phyloP scores from a whole-genome alignment of 2,797 vertebrate species.

The Gambusia yucatana region DNA sequence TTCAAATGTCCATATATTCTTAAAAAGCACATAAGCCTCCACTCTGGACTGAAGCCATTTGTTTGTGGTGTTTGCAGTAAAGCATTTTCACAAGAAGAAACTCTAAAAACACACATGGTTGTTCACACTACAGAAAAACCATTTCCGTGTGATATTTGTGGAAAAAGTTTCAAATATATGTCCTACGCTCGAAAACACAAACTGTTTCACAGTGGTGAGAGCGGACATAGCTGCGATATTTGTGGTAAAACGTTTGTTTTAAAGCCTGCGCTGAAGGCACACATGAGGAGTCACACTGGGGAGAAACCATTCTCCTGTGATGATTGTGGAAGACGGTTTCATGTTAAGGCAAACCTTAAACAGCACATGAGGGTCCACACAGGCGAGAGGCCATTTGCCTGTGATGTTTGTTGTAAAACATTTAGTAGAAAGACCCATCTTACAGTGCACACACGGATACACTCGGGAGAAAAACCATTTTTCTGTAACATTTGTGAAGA shows the following conservation, averaged over 20 bases:
- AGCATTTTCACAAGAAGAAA: slow-evolving; percentile 3
- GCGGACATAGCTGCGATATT: neutral
- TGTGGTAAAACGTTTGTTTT: slow-evolving; percentile 2
- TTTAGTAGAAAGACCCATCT: slow-evolving; percentile 1
- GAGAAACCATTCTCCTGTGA: slow-evolving; percentile 5
- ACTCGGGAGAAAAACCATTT: slow-evolving; percentile 5
- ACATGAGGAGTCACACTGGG: neutral
- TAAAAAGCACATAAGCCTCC: slow-evolving; percentile 6
- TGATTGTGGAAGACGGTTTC: slow-evolving; percentile 2
- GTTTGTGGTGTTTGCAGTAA: slow-evolving; percentile 13
- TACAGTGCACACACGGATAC: neutral
- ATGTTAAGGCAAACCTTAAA: neutral
- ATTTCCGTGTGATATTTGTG: slow-evolving; percentile 1
- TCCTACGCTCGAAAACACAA: neutral
- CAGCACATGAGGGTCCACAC: neutral
- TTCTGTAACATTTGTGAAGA: slow-evolving; percentile 3
- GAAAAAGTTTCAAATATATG: slow-evolving; percentile 8
- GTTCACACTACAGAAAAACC: slow-evolving; percentile 9
- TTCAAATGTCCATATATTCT: slow-evolving; percentile 1
- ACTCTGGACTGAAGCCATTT: slow-evolving; percentile 5
- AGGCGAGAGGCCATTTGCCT: slow-evolving; percentile 2
- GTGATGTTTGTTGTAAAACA: slow-evolving; percentile 7
- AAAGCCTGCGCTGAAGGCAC: neutral
- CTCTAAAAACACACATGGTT: slow-evolving; percentile 4
- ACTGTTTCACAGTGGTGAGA: neutral